A percentile compares a stretch with the other conserved stretches of the same genome.
Evolutionary conservation across 2,888 invertebrate genomes (phyloP).

Genomic region (Dynastes hyllus): DNA sequence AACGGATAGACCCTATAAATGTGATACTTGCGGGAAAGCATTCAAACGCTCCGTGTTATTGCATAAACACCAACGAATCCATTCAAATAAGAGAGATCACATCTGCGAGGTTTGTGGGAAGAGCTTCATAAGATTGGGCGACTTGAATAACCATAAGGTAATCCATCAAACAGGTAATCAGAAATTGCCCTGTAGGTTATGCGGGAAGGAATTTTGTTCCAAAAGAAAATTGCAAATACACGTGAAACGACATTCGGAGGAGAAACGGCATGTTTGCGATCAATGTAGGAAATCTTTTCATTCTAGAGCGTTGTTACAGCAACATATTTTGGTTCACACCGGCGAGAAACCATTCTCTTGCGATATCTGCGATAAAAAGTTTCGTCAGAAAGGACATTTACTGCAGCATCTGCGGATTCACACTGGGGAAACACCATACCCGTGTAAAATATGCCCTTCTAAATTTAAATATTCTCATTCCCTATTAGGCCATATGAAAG

Average conservation of each 20-base stretch:
- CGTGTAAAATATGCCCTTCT: slow-evolving; percentile 1
- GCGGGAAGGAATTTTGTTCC: background rate
- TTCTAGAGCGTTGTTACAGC: background rate
- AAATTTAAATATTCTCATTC: slow-evolving; percentile 19
- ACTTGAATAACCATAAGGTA: background rate
- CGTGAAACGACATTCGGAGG: background rate
- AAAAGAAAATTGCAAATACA: background rate
- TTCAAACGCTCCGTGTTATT: background rate
- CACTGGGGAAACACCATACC: slow-evolving; percentile 11
- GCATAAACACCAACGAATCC: background rate
- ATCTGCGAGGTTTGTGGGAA: slow-evolving; percentile 27
- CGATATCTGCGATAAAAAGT: slow-evolving; percentile 11
- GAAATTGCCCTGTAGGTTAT: background rate
- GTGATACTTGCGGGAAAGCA: slow-evolving; percentile 6
- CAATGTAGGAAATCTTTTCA: slow-evolving; percentile 7
- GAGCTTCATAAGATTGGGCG: background rate
- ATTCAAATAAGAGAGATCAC: background rate
- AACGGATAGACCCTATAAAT: slow-evolving; percentile 5
- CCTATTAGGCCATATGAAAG: slow-evolving; percentile 8
- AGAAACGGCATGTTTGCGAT: background rate
- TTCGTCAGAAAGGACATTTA: background rate
- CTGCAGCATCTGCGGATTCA: slow-evolving; percentile 18
- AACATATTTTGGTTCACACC: slow-evolving; percentile 12
- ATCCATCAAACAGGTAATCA: background rate
- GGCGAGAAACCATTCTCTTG: slow-evolving; percentile 25